Conservation (phyloP, 2,888 invertebrate species). For the Neocrepidodera transversa region DNA sequence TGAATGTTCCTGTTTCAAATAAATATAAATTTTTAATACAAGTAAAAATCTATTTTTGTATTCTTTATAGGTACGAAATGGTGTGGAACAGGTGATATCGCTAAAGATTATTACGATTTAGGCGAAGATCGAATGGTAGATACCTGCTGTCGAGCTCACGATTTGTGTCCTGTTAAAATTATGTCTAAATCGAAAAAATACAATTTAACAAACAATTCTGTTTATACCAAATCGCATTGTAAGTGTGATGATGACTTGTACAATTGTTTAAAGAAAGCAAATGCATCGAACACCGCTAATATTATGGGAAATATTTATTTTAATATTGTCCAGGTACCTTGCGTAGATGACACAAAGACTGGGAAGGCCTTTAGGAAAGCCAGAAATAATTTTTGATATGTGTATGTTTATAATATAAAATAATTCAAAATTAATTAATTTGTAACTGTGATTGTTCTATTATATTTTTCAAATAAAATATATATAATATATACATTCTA, state of each 20-base stretch:
- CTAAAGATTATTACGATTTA: slow-evolving; percentile 82
- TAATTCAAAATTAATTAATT: too few species aligned
- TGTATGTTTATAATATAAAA: too few species aligned
- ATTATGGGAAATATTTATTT: slow-evolving; percentile 87
- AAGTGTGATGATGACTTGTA: slow-evolving; percentile 84
- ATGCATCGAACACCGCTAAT: slow-evolving; percentile 71
- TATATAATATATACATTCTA: too few species aligned
- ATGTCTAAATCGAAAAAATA: slow-evolving; percentile 75
- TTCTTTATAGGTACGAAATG: slow-evolving; percentile 86
- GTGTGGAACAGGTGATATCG: slow-evolving; percentile 92
- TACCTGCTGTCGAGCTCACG: slow-evolving; percentile 88
- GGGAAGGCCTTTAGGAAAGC: slow-evolving; percentile 41
- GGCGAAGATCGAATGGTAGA: slow-evolving; percentile 78
- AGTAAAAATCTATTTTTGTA: too few species aligned
- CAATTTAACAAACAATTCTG: slow-evolving; percentile 82
- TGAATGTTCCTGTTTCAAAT: too few species aligned
- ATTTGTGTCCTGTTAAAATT: slow-evolving; percentile 86
- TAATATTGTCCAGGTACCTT: slow-evolving; percentile 79
- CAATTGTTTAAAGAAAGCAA: slow-evolving; percentile 75
- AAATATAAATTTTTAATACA: too few species aligned
- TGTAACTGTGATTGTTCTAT: too few species aligned
- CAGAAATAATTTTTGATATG: slow-evolving; percentile 45
- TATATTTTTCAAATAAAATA: too few species aligned
- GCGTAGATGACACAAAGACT: slow-evolving; percentile 67
- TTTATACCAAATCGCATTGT: slow-evolving; percentile 91